These are phyloP conservation scores for Sinodicranocentrus sp. DNA, from an alignment of 2,888 invertebrate genomes.

Conservation along the genomic window DNA sequence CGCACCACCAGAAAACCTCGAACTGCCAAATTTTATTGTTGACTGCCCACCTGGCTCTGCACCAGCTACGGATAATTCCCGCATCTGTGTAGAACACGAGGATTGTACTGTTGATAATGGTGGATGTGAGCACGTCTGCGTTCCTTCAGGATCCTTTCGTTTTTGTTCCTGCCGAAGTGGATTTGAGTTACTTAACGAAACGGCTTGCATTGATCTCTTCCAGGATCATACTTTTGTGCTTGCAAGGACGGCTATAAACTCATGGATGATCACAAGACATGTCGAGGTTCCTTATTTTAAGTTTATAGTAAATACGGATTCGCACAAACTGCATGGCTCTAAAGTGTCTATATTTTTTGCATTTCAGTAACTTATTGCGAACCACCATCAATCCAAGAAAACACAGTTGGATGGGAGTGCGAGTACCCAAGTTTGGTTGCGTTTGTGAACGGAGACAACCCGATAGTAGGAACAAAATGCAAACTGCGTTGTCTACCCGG, in stretches of 20 bases:
- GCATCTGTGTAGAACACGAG: conserved; percentile 77
- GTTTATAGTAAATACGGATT: not conserved
- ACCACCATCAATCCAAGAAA: conserved; percentile 70
- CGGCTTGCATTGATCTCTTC: conserved; percentile 80
- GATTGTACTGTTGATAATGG: conserved; percentile 80
- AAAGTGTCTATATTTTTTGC: not conserved
- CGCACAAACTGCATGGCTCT: not conserved
- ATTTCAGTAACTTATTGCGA: conserved; percentile 74
- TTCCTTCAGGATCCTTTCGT: conserved; percentile 80
- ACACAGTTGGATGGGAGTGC: conserved; percentile 75
- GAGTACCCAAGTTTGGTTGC: conserved; percentile 68
- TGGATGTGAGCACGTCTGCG: conserved; percentile 82
- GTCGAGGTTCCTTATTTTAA: conserved; percentile 75
- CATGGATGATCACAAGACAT: conserved; percentile 79
- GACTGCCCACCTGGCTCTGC: conserved; percentile 79
- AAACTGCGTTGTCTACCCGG: conserved; percentile 73
- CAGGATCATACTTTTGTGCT: conserved; percentile 81
- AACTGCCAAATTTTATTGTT: conserved; percentile 51
- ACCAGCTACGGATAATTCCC: conserved; percentile 76
- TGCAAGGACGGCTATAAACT: conserved; percentile 82
- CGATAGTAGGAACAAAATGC: conserved; percentile 73
- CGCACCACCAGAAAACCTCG: conserved; percentile 72
- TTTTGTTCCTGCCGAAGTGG: conserved; percentile 80
- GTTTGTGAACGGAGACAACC: conserved; percentile 58
- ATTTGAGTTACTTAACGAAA: conserved; percentile 79